These are phyloP conservation scores for Himalopsyche tibetana DNA, from an alignment of 2,888 invertebrate species.

Conservation along the genomic window DNA sequence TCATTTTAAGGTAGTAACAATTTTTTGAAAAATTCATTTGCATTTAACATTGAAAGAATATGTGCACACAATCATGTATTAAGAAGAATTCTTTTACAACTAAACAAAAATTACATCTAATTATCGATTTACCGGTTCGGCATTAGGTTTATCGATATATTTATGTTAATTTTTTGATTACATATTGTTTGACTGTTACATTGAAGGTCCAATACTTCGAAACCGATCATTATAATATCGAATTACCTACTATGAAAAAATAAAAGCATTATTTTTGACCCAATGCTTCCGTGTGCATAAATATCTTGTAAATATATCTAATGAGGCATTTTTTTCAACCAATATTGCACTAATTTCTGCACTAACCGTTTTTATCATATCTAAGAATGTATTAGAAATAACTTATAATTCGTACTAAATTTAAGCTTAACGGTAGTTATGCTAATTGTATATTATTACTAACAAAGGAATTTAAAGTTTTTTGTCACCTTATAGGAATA, in stretches of 20 bases:
- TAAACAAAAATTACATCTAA: conserved; percentile 25
- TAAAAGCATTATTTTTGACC: conserved; percentile 14
- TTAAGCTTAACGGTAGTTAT: background rate
- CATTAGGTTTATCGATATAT: background rate
- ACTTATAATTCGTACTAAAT: background rate
- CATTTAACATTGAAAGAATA: background rate
- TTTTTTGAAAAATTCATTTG: background rate
- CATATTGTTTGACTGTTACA: background rate
- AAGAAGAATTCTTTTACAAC: conserved; percentile 20
- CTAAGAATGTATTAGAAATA: background rate
- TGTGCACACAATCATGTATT: background rate
- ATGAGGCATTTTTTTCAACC: background rate
- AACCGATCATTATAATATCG: conserved; percentile 3
- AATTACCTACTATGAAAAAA: conserved; percentile 15
- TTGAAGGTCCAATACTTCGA: conserved; percentile 11
- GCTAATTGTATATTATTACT: background rate
- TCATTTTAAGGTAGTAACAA: background rate
- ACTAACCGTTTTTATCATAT: too few relatives aligned
- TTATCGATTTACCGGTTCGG: conserved; percentile 8
- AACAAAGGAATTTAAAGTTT: too few relatives aligned
- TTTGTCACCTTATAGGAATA: too few relatives aligned
- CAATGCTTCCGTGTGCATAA: conserved; percentile 5
- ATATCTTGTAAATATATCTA: conserved; percentile 1
- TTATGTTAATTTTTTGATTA: conserved; percentile 21
- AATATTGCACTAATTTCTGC: too few relatives aligned